Evolutionary conservation across 2,888 invertebrate genomes (phyloP).

Genomic region (Nezara viridula): DNA sequence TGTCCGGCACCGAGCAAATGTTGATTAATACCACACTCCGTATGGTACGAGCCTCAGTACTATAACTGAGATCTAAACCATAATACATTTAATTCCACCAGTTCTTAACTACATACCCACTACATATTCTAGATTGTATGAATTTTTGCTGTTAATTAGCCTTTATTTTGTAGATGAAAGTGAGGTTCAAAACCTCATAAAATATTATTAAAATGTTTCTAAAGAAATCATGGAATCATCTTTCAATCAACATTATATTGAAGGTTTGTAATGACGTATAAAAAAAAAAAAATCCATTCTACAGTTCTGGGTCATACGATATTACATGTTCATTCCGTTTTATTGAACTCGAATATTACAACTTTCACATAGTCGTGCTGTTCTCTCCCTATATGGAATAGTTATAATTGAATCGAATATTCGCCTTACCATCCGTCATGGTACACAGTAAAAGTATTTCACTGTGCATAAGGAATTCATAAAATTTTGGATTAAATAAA

Average conservation of each 20-base stretch:
- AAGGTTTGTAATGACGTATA: neutral
- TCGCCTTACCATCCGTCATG: neutral
- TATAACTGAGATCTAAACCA: too few relatives aligned
- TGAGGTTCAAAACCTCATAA: neutral
- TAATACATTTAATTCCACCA: too few relatives aligned
- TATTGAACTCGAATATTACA: neutral
- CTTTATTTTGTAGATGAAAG: too few relatives aligned
- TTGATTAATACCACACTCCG: too few relatives aligned
- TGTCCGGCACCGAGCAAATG: too few relatives aligned
- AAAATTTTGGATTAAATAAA: too few relatives aligned
- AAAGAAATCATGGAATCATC: neutral
- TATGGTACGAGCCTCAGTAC: too few relatives aligned
- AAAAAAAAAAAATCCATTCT: neutral
- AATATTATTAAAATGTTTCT: neutral
- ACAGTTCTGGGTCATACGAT: neutral
- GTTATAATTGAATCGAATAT: neutral
- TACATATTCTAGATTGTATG: too few relatives aligned
- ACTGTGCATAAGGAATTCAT: neutral
- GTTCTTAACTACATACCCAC: too few relatives aligned
- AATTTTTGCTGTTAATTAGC: too few relatives aligned
- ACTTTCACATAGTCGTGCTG: neutral
- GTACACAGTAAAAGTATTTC: neutral
- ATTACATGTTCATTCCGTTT: neutral
- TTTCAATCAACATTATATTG: neutral
- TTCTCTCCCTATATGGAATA: neutral